Evolutionary conservation across 2,888 invertebrate species (phyloP).

Genomic region (Eucera pruinosa): DNA sequence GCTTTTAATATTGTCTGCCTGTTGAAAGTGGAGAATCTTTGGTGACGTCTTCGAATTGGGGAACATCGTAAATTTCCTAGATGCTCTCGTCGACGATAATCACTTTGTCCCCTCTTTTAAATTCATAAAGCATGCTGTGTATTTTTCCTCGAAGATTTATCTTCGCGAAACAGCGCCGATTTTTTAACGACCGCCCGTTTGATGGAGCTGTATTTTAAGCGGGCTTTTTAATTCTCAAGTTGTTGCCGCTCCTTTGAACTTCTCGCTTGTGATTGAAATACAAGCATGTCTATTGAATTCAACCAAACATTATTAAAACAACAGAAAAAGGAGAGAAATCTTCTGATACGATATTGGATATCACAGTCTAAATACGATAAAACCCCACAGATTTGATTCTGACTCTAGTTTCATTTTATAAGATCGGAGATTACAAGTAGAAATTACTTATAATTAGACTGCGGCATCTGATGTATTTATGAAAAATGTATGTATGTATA

Average conservation of each 20-base stretch:
- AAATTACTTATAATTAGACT: too few relatives aligned
- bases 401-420: too few relatives aligned
- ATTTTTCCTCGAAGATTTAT: conserved; percentile 50
- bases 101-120: conserved; percentile 43
- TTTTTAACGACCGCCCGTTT: conserved; percentile 34
- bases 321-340: not conserved
- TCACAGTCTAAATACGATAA: too few relatives aligned
- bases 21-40: conserved; percentile 17
- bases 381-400: too few relatives aligned
- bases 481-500: too few relatives aligned
- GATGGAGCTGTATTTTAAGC: conserved; percentile 39
- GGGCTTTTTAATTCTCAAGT: conserved; percentile 2
- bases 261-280: conserved; percentile 16
- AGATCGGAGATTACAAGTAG: too few relatives aligned
- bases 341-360: too few relatives aligned
- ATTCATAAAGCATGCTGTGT: conserved; percentile 42
- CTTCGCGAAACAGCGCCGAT: conserved; percentile 31
- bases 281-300: not conserved
- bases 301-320: too few relatives aligned
- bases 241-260: conserved; percentile 16
- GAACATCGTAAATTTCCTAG: conserved; percentile 46
- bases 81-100: conserved; percentile 51
- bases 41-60: conserved; percentile 6
- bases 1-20: conserved; percentile 22
- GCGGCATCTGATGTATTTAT: too few relatives aligned